phyloP scores from a whole-genome alignment of 2,888 invertebrate genomes.

The Oxycera nigricornis region DNA sequence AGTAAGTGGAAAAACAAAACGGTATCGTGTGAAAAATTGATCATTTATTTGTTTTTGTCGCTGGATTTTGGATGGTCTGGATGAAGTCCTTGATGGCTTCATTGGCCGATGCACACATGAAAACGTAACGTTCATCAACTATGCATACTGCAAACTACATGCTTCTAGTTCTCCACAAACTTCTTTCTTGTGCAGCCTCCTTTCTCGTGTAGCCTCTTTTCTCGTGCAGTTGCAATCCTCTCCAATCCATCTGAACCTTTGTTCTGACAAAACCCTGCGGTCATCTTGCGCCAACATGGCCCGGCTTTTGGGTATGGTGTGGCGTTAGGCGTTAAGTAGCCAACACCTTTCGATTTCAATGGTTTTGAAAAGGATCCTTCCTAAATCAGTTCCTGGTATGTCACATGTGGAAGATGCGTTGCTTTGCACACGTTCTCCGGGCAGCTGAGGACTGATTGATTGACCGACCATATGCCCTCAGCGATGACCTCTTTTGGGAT shows the following conservation, averaged over 20 bases:
- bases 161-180: too few species aligned
- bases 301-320: not conserved
- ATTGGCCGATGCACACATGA: too few species aligned
- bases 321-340: slow-evolving; percentile 30
- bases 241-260: too few species aligned
- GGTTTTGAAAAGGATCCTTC: not conserved
- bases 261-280: too few species aligned
- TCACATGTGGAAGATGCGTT: slow-evolving; percentile 2
- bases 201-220: too few species aligned
- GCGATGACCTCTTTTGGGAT: not conserved
- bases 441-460: slow-evolving; percentile 30
- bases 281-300: not conserved
- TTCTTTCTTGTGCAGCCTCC: too few species aligned
- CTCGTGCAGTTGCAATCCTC: too few species aligned
- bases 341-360: slow-evolving; percentile 25
- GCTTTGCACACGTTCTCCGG: not conserved
- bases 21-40: slow-evolving; percentile 12
- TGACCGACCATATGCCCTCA: slow-evolving; percentile 13
- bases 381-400: slow-evolving; percentile 23
- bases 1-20: not conserved
- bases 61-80: not conserved
- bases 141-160: too few species aligned
- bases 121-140: too few species aligned
- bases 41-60: too few species aligned
- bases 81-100: not conserved